Percentiles rank a stretch among this genome's conserved stretches.
Conservation (phyloP, 2,888 invertebrate species). For the Callosobruchus maculatus region DNA sequence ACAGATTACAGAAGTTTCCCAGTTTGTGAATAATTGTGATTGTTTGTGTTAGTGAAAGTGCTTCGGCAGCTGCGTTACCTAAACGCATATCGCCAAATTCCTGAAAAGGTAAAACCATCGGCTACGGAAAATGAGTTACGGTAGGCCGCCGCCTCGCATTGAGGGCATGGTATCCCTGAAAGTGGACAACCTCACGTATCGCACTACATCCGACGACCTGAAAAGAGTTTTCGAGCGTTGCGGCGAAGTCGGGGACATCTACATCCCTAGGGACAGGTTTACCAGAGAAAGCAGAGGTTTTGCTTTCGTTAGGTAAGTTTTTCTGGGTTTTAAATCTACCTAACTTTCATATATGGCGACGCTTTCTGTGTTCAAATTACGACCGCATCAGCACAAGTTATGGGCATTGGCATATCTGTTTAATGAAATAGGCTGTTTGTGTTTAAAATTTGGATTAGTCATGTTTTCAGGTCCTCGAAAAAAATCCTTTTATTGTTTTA, state of each 20-base stretch:
- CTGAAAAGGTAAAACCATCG: not conserved
- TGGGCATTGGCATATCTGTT: too few relatives aligned
- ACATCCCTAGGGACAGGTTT: constrained; percentile 95
- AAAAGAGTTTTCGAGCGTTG: constrained; percentile 92
- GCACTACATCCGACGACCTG: constrained; percentile 95
- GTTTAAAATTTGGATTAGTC: too few relatives aligned
- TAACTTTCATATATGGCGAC: too few relatives aligned
- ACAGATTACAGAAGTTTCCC: too few relatives aligned
- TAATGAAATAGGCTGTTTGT: too few relatives aligned
- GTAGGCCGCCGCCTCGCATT: constrained; percentile 86
- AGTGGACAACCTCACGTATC: constrained; percentile 96
- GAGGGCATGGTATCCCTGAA: constrained; percentile 97
- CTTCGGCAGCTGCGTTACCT: not conserved
- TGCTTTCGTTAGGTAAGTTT: constrained; percentile 88
- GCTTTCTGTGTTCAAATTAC: too few relatives aligned
- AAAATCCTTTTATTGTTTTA: too few relatives aligned
- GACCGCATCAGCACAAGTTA: too few relatives aligned
- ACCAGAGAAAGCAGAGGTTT: constrained; percentile 97
- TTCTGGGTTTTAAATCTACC: too few relatives aligned
- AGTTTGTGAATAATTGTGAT: too few relatives aligned
- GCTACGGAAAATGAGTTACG: constrained; percentile 70
- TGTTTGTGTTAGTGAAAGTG: too few relatives aligned
- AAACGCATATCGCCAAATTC: not conserved
- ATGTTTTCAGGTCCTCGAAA: too few relatives aligned
- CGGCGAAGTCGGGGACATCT: constrained; percentile 98